Evolutionary conservation across 30 jellyfish, hydroid and myxozoan genomes (phyloP).

Genomic region (Morbakka virulenta): DNA sequence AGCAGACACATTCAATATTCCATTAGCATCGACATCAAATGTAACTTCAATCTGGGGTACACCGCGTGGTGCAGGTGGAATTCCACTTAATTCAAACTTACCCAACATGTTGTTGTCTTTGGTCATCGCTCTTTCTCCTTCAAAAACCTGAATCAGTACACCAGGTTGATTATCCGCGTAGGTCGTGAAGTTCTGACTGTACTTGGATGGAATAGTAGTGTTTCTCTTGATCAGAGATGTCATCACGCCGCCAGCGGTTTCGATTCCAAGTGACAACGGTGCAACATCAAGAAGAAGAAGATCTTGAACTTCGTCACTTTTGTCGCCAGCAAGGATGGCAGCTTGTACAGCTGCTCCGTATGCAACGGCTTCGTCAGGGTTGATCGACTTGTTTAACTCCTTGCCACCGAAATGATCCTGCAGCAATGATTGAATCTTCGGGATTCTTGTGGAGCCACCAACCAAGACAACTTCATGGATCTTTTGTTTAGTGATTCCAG

Average conservation of each 20-base stretch:
- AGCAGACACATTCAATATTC: slow-evolving; percentile 93
- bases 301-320: slow-evolving; percentile 76
- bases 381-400: slow-evolving; percentile 67
- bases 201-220: slow-evolving; percentile 86
- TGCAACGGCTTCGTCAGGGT: slow-evolving; percentile 99
- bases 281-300: slow-evolving; percentile 91
- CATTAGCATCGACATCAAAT: slow-evolving; percentile 97
- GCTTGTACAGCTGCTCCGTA: slow-evolving; percentile 90
- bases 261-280: slow-evolving; percentile 94
- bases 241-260: slow-evolving; percentile 98
- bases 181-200: slow-evolving; percentile 78
- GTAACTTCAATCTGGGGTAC: slow-evolving; percentile 98
- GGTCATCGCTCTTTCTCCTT: slow-evolving; percentile 91
- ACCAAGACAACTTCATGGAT: slow-evolving; percentile 85
- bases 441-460: slow-evolving; percentile 96
- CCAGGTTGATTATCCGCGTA: slow-evolving; percentile 96
- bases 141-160: slow-evolving; percentile 82
- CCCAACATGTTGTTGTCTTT: slow-evolving; percentile 71
- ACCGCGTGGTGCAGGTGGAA: slow-evolving; percentile 99
- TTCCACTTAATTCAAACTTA: slow-evolving; percentile 80
- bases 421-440: slow-evolving; percentile 58
- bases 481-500: slow-evolving; percentile 28
- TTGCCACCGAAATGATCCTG: slow-evolving; percentile 49
- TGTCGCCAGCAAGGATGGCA: slow-evolving; percentile 83
- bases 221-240: slow-evolving; percentile 70